Percentiles rank a stretch among this genome's conserved stretches.
Conservation (phyloP, 2,113 vertebrate species). For the Phalacrocorax aristotelis region DNA sequence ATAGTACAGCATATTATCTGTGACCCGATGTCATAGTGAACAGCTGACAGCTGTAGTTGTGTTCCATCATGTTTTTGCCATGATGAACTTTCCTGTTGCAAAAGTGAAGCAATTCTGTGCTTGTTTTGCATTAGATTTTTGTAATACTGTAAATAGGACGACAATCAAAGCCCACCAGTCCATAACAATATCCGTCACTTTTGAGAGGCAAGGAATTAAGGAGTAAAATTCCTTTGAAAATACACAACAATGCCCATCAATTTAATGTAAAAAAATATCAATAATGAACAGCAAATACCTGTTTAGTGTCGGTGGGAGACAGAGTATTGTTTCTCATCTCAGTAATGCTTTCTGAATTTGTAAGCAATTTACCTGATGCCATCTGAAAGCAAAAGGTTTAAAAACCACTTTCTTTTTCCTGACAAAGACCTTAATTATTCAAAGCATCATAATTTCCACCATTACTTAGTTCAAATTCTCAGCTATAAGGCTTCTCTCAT, state of each 20-base stretch:
- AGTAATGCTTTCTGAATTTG: slow-evolving; percentile 3
- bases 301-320: neutral
- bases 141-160: neutral
- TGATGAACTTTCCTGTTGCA: neutral
- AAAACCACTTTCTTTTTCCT: neutral
- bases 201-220: neutral
- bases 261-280: neutral
- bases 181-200: neutral
- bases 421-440: neutral
- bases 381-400: neutral
- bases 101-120: neutral
- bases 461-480: neutral
- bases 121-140: neutral
- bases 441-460: neutral
- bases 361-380: neutral
- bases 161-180: neutral
- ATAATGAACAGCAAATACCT: neutral
- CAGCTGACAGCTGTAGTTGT: neutral
- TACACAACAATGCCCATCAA: neutral
- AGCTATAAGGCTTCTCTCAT: neutral
- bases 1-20: neutral
- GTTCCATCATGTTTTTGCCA: neutral
- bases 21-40: neutral
- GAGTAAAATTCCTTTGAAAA: neutral
- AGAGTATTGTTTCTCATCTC: neutral